Conservation (phyloP, 2,888 invertebrate genomes). For the Orthosia gothica region DNA sequence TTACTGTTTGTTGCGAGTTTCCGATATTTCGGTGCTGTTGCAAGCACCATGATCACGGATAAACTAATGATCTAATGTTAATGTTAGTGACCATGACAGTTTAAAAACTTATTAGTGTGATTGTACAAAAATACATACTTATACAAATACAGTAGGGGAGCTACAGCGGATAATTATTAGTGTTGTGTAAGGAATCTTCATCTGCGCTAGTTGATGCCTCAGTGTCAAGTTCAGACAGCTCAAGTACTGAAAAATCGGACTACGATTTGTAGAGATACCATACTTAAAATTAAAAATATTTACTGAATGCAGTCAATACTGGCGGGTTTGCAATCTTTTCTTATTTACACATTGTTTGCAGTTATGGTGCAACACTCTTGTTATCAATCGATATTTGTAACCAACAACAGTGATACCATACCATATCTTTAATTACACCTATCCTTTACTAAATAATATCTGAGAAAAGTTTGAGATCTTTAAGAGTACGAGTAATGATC, state of each 20-base stretch:
- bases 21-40: no score
- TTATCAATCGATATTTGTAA: constrained; percentile 25
- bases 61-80: no score
- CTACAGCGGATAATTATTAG: no score
- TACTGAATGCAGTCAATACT: constrained; percentile 52
- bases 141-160: no score
- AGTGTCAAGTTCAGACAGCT: constrained; percentile 72
- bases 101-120: no score
- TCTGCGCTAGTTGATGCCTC: constrained; percentile 71
- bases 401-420: not conserved
- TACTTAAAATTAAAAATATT: constrained; percentile 19
- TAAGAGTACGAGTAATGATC: constrained; percentile 80
- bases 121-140: no score
- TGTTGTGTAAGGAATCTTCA: constrained; percentile 65
- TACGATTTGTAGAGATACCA: constrained; percentile 54
- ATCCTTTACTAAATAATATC: constrained; percentile 44
- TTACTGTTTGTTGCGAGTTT: no score
- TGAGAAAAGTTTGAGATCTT: constrained; percentile 69
- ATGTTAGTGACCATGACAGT: no score
- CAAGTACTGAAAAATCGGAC: constrained; percentile 73
- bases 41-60: no score
- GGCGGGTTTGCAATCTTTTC: constrained; percentile 40
- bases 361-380: constrained; percentile 14
- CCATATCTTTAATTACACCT: not conserved
- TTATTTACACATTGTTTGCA: constrained; percentile 21